Percentiles rank a stretch among this genome's conserved stretches.
Evolutionary conservation across 2,113 vertebrate species (phyloP).

Genomic region (Numida meleagris): DNA sequence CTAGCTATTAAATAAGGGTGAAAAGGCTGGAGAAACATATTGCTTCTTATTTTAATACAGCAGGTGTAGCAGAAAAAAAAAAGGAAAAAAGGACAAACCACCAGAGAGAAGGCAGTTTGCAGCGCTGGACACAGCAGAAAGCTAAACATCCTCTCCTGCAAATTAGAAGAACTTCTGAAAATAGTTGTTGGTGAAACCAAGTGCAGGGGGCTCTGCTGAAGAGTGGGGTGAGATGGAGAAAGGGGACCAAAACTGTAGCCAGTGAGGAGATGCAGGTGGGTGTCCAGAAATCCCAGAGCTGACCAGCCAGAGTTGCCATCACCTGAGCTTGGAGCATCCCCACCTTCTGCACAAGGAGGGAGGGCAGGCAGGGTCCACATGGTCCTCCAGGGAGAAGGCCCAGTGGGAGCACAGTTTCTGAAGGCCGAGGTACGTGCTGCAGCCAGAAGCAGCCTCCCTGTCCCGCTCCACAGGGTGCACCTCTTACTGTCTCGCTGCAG

Average conservation of each 20-base stretch:
- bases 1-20: not conserved
- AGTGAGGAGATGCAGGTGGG: not conserved
- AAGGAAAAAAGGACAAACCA: not conserved
- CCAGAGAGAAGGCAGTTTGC: not conserved
- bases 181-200: not conserved
- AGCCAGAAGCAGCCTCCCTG: not conserved
- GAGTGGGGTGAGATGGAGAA: not conserved
- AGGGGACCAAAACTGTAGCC: not conserved
- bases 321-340: not conserved
- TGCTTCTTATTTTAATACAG: not conserved
- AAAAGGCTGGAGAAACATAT: not conserved
- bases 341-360: not conserved
- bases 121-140: not conserved
- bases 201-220: not conserved
- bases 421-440: not conserved
- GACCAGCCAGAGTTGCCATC: not conserved
- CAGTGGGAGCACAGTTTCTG: not conserved
- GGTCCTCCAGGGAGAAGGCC: not conserved
- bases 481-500: not conserved
- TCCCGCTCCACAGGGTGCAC: not conserved
- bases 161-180: accelerated
- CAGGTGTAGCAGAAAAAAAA: not conserved
- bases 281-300: not conserved
- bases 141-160: not conserved
- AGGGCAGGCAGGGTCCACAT: not conserved